Conservation (phyloP, 2,888 invertebrate species). For the Teleogryllus oceanicus region DNA sequence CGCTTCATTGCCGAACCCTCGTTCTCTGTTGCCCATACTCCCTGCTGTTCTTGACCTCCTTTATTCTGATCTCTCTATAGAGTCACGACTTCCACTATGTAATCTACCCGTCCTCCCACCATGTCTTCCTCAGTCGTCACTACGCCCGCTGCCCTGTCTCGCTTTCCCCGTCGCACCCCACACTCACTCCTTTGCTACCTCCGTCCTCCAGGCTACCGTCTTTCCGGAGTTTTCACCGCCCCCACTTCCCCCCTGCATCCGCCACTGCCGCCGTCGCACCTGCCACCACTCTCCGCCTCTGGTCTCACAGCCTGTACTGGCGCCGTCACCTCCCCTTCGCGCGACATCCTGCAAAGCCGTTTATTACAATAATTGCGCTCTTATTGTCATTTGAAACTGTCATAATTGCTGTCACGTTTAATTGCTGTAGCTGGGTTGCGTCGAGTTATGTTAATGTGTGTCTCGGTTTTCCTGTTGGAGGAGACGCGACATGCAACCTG, state of each 20-base stretch:
- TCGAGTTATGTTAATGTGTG: not conserved
- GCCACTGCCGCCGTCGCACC: not conserved
- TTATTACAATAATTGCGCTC: conserved; percentile 8
- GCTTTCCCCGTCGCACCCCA: too few relatives aligned
- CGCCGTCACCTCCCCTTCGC: not conserved
- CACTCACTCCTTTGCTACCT: too few relatives aligned
- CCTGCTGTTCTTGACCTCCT: too few relatives aligned
- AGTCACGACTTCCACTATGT: too few relatives aligned
- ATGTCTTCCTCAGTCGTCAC: too few relatives aligned
- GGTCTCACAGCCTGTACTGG: not conserved
- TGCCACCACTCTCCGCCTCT: not conserved
- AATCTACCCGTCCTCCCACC: too few relatives aligned
- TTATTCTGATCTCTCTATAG: too few relatives aligned
- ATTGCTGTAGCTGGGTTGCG: not conserved
- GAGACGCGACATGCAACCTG: not conserved
- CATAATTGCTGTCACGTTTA: conserved; percentile 10
- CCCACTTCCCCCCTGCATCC: not conserved
- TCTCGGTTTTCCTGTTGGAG: not conserved
- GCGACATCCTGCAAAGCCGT: not conserved
- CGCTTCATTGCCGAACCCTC: too few relatives aligned
- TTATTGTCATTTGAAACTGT: conserved; percentile 9
- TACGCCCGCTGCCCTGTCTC: too few relatives aligned
- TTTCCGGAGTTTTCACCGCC: not conserved
- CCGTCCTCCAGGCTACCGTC: too few relatives aligned
- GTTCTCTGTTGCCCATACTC: too few relatives aligned